Base-by-base conservation (phyloP, 2,797 vertebrate genomes). In the Paratrypauchen microcephalus region DNA sequence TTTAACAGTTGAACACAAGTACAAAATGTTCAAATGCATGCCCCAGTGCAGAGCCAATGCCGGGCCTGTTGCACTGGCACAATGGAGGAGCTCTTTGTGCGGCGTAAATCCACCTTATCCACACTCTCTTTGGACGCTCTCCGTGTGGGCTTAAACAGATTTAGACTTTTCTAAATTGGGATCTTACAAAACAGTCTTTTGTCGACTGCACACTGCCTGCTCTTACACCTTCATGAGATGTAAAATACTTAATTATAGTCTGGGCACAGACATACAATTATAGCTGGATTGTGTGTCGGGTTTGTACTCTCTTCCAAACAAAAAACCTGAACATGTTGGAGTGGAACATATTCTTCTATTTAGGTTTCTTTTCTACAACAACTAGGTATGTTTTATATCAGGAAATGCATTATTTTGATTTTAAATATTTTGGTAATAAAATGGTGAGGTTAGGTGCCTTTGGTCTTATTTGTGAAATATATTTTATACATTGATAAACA, bases 241-340 rank as follows among this genome's bases (percentile, higher is more conserved):
- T 76, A 65, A 85, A 90, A 76, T 64, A 79, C 81, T 73, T 86
- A 86, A 90, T 88, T 80, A 73, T 68, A 76, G 83, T 56, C 69
- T 75, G 68, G 75, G 61, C 56, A 85, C 85, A 88, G 82, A 89
- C 83, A 8, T 84, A 41, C 78, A 88, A 88, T 91, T 89, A 89
- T 61, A 69, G 76, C 62, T 80, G 72, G 67, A 74, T 72, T 63
- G 61, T 64, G 45, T 50, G 23, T 24, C 4, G 60, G 67, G 75
- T 82, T 74, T 73, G 24, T 67, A 63, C 71, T 65, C 65, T 60
- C 68, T 73, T 58, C 74, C 75, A 85, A 71, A 81, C 68, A 41
- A 67, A 59, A 74, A 73, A 66, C 59, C 54, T 70, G 69, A 77
- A 76, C 58, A 26, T 47, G 21, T 61, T 19, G 4, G 12, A 39